Base-by-base conservation (phyloP, 2,888 invertebrate genomes). In the Uropetala carovei region DNA sequence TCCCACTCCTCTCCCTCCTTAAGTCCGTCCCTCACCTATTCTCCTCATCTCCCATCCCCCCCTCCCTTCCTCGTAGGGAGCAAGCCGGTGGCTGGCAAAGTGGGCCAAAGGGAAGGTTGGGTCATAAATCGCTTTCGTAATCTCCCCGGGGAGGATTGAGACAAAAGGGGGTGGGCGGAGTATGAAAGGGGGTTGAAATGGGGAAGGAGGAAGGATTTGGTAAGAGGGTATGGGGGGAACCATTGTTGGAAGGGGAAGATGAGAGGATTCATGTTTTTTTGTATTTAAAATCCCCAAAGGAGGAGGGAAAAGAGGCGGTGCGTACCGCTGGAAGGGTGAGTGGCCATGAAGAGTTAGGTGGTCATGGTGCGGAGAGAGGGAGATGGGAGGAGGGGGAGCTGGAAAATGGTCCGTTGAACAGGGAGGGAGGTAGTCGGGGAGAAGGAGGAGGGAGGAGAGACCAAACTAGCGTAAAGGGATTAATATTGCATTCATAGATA, bases 111-210 rank as follows among this genome's bases (percentile, higher is more conserved):
- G 30, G 57, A 57, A 27, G 14, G 82, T 1, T 4, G 14, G 43
- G 16, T 57, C 83, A 83, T 83, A 83, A 83, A 83, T 83, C 83
- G 83, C 83, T 57, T 56, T n/a, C 83, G 83, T 83, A 83, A 83
- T 83, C 83, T 83, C 56, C 83, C 83, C 83, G n/a, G 57, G 56
- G 83, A 57, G 83, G 83, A 56, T 16, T n/a, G 10, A 64, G 64
- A n/a, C 64, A n/a, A n/a, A 27, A 57, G 56, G 56, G 83, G 11
- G 83, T 16, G 10, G 56, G 83, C 5, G 75, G 75, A 18, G 75
- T 18, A 22, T 18, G 75, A 18, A 56, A 57, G 83, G 83, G 56
- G 10, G 57, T 43, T 3, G 56, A 57, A 83, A 57, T 56, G 57
- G 83, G 8, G 83, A n/a, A 27, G 18, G 56, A n/a, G 18, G 83